Evolutionary conservation across 2,113 vertebrate genomes (phyloP).

Genomic region (Gopherus evgoodei): DNA sequence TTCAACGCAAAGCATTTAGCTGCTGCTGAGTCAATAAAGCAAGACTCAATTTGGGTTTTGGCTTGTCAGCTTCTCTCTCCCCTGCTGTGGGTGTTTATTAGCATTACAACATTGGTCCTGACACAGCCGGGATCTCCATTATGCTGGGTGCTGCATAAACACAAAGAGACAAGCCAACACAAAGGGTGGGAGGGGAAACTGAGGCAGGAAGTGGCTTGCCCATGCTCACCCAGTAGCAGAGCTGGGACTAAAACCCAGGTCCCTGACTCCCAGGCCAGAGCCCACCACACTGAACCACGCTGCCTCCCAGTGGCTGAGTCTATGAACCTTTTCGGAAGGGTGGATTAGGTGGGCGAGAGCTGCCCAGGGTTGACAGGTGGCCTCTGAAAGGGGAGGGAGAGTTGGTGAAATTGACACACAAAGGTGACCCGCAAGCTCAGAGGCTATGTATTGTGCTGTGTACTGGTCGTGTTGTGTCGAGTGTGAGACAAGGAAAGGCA

Average conservation of each 20-base stretch:
- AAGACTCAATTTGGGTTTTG: not conserved
- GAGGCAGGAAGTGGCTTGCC: not conserved
- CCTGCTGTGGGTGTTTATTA: not conserved
- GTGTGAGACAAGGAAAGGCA: not conserved
- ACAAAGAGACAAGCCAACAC: not conserved
- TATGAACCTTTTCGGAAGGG: not conserved
- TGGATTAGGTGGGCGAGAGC: not conserved
- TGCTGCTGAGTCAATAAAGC: not conserved
- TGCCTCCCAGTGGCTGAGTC: not conserved
- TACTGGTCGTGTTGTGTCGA: not conserved
- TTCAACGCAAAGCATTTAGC: not conserved
- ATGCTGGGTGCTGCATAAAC: not conserved
- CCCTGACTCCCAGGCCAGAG: not conserved
- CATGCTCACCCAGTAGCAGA: not conserved
- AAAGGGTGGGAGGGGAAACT: not conserved
- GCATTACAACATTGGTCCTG: not conserved
- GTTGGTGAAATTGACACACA: not conserved
- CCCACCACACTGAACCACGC: not conserved
- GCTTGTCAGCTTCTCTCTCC: not conserved
- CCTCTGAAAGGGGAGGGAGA: not conserved
- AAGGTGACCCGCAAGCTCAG: not conserved
- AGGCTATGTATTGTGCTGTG: not conserved
- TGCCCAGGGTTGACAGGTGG: not conserved
- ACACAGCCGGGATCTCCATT: not conserved
- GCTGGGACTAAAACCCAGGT: not conserved